Percentiles rank a stretch among this genome's conserved stretches.
Conservation (phyloP, 92 coral and sea anemone species). For the Parazoanthus atlanticus region DNA sequence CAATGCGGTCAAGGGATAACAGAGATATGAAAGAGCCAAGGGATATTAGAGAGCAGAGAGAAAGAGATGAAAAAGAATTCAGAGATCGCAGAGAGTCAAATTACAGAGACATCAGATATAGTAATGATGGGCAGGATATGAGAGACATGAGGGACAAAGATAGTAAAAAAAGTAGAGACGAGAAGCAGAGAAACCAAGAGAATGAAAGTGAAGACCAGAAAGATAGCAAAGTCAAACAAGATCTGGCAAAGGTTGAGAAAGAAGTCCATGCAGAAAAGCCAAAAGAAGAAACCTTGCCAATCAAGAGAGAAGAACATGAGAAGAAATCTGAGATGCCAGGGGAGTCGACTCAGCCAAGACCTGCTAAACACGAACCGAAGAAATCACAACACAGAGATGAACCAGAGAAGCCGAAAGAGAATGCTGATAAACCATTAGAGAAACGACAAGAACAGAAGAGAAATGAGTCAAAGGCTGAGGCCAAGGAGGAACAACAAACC, state of each 20-base stretch:
- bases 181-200: background rate
- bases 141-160: conserved; percentile 2
- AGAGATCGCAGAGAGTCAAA: conserved; percentile 28
- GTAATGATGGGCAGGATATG: conserved; percentile 3
- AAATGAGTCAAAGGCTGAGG: conserved; percentile 41
- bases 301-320: conserved; percentile 11
- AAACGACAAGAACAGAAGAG: conserved; percentile 26
- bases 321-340: conserved; percentile 9
- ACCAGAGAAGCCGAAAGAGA: background rate
- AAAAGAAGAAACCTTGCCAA: background rate
- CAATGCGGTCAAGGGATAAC: conserved; percentile 53
- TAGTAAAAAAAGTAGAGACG: background rate
- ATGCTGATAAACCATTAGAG: conserved; percentile 12
- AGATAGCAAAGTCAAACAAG: conserved; percentile 5
- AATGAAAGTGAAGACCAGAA: conserved; percentile 9
- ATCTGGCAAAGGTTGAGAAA: background rate
- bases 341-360: conserved; percentile 19
- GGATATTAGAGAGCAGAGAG: conserved; percentile 35
- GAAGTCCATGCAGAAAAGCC: conserved; percentile 24
- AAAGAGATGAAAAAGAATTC: conserved; percentile 7
- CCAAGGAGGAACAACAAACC: conserved; percentile 45
- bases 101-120: conserved; percentile 16
- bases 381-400: conserved; percentile 13
- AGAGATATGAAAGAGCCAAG: conserved; percentile 16
- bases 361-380: conserved; percentile 24